Evolutionary conservation across 2,113 vertebrate species (phyloP).

Genomic region (Carlito syrichta): DNA sequence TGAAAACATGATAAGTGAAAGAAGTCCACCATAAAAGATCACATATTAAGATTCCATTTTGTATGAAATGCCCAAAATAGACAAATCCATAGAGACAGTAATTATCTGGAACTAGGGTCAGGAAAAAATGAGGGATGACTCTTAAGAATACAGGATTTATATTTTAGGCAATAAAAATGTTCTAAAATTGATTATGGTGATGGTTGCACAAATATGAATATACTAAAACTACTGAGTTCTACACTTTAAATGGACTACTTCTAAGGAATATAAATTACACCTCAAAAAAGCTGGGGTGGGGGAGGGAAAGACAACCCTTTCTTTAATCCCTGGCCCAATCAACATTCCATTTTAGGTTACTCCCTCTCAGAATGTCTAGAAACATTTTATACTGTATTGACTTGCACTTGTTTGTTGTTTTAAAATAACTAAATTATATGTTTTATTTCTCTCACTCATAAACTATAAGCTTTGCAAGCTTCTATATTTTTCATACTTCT

Average conservation of each 20-base stretch:
- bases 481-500: neutral
- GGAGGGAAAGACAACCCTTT: neutral
- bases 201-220: neutral
- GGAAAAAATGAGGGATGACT: neutral
- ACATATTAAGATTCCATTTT: neutral
- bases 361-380: neutral
- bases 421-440: conserved; percentile 27
- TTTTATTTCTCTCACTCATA: neutral
- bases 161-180: neutral
- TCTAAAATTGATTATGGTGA: neutral
- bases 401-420: neutral
- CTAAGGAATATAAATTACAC: conserved; percentile 2
- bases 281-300: neutral
- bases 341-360: conserved; percentile 23
- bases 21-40: neutral
- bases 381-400: neutral
- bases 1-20: neutral
- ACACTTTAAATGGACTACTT: neutral
- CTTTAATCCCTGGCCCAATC: neutral
- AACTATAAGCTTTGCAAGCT: neutral
- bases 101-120: neutral
- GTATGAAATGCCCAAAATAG: neutral
- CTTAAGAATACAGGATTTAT: neutral
- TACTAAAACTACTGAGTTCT: neutral
- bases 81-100: neutral